phyloP scores from a whole-genome alignment of 2,797 vertebrate species.

The Apogon talboti region DNA sequence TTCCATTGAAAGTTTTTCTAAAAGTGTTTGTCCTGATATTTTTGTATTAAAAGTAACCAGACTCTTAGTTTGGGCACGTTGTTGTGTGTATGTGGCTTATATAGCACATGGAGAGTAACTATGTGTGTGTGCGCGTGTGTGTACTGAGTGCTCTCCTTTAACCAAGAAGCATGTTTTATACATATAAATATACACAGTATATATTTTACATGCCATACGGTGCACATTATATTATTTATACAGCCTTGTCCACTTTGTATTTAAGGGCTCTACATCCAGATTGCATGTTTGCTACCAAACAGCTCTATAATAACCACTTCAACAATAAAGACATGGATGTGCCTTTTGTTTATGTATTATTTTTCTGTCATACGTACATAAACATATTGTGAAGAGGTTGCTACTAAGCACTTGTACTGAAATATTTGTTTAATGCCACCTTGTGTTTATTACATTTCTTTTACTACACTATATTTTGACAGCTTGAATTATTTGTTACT shows the following conservation, averaged over 20 bases:
- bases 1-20: conserved; percentile 87
- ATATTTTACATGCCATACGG: conserved; percentile 89
- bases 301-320: conserved; percentile 85
- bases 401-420: too few relatives aligned
- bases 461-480: too few relatives aligned
- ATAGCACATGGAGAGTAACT: conserved; percentile 82
- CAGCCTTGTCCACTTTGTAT: conserved; percentile 90
- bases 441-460: too few relatives aligned
- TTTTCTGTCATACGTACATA: conserved; percentile 33
- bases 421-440: background rate
- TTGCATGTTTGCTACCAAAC: conserved; percentile 91
- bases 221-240: conserved; percentile 90
- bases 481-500: too few relatives aligned
- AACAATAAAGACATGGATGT: conserved; percentile 89
- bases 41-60: conserved; percentile 82
- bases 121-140: conserved; percentile 82
- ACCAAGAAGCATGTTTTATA: conserved; percentile 87
- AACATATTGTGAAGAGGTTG: too few relatives aligned
- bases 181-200: conserved; percentile 85
- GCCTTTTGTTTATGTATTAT: conserved; percentile 77
- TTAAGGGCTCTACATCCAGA: conserved; percentile 89
- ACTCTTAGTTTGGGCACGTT: conserved; percentile 75
- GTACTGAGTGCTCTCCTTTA: conserved; percentile 82
- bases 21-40: conserved; percentile 83
- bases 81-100: conserved; percentile 75